These are phyloP conservation scores for Malurus leucopterus DNA, from an alignment of 2,797 vertebrate genomes.

Conservation along the genomic window DNA sequence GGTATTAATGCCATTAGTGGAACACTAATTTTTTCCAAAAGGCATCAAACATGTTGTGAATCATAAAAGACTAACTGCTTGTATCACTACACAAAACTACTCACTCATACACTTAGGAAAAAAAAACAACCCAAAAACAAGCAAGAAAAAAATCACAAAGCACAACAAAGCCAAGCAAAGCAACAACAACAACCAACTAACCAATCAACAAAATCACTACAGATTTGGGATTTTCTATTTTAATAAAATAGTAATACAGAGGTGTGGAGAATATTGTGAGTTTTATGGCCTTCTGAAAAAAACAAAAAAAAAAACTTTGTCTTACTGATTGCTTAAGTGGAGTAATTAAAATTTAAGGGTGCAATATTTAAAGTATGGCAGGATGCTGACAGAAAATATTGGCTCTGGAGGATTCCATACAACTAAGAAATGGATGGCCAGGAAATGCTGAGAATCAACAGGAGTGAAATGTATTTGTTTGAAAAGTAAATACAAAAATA, in stretches of 20 bases:
- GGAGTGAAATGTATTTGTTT: background rate
- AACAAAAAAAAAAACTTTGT: background rate
- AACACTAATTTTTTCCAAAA: background rate
- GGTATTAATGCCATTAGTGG: background rate
- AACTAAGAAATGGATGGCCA: background rate
- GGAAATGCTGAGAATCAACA: background rate
- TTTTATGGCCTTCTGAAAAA: background rate
- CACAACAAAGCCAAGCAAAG: background rate
- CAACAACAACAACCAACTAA: background rate
- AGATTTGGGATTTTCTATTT: background rate
- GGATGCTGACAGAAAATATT: background rate
- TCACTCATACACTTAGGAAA: background rate
- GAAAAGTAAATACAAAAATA: background rate
- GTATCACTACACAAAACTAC: background rate
- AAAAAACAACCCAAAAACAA: background rate
- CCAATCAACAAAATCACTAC: rapidly evolving
- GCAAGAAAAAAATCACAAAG: background rate
- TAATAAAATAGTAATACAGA: background rate
- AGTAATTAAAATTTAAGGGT: background rate
- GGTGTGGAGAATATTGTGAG: background rate
- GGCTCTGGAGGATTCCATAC: background rate
- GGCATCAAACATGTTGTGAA: background rate
- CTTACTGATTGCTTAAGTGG: background rate
- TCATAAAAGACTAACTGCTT: background rate
- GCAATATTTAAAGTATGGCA: background rate